A percentile compares a stretch with the other conserved stretches of the same genome.
These are phyloP conservation scores for Dicerorhinus sumatrensis DNA, from an alignment of 2,113 vertebrate genomes.

Conservation along the genomic window DNA sequence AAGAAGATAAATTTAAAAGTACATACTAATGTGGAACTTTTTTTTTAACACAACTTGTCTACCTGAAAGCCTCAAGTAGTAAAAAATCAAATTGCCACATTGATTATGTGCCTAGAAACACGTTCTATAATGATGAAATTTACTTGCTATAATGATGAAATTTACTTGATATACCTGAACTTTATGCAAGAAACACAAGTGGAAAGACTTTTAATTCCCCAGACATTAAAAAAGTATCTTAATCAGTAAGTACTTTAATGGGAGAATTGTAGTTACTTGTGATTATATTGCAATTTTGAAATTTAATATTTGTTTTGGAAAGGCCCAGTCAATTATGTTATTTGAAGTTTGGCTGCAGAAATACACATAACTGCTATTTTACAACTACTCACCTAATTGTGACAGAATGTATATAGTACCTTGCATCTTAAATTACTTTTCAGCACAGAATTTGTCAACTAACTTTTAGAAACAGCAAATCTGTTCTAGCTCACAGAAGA, in stretches of 20 bases:
- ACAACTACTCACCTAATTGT: neutral
- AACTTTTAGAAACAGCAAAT: neutral
- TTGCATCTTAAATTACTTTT: neutral
- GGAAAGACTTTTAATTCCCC: neutral
- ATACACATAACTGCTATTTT: neutral
- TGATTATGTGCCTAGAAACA: neutral
- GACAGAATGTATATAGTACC: neutral
- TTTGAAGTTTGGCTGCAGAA: neutral
- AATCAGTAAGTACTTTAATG: neutral
- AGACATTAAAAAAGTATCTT: neutral
- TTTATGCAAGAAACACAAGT: neutral
- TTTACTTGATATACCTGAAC: neutral
- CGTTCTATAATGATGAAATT: neutral
- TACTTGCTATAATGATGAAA: neutral
- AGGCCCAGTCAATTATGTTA: neutral
- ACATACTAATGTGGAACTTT: neutral
- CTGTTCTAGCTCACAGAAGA: neutral
- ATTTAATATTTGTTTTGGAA: neutral
- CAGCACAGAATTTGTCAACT: conserved; percentile 1
- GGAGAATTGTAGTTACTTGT: neutral
- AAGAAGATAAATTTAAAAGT: neutral
- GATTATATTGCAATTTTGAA: neutral
- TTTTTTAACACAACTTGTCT: neutral
- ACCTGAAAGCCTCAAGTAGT: neutral
- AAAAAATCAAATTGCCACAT: conserved; percentile 12